Evolutionary conservation across 2,888 invertebrate genomes (phyloP).

Genomic region (Aleiodes alternator): DNA sequence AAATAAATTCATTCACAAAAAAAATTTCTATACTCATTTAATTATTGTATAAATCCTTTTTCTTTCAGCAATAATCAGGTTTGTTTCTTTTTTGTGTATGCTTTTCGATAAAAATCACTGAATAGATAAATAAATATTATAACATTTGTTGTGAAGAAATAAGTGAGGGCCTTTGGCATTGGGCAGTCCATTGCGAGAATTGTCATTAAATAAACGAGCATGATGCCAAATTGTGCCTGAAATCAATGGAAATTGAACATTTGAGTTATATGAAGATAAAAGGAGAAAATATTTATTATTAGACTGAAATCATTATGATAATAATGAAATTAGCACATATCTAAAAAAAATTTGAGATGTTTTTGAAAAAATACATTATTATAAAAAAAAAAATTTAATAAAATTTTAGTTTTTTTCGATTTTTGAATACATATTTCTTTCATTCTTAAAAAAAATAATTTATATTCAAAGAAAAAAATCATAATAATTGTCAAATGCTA

Average conservation of each 20-base stretch:
- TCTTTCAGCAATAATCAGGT: not conserved
- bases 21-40: not conserved
- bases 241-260: conserved; percentile 52
- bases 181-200: conserved; percentile 78
- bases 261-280: not conserved
- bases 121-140: conserved; percentile 79
- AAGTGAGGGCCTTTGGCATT: conserved; percentile 77
- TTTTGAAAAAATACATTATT: too few species aligned
- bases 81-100: conserved; percentile 75
- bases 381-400: too few species aligned
- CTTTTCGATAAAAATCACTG: conserved; percentile 78
- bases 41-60: not conserved
- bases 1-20: not conserved
- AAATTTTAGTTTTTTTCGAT: too few species aligned
- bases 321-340: too few species aligned
- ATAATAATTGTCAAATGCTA: too few species aligned
- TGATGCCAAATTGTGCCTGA: conserved; percentile 82
- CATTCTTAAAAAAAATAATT: too few species aligned
- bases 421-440: too few species aligned
- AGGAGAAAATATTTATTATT: too few species aligned
- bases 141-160: conserved; percentile 78
- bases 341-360: too few species aligned
- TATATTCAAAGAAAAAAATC: not conserved
- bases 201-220: conserved; percentile 80
- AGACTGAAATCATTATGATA: too few species aligned